Evolutionary conservation across 2,888 invertebrate species (phyloP).

Genomic region (Neoscelio sp.): DNA sequence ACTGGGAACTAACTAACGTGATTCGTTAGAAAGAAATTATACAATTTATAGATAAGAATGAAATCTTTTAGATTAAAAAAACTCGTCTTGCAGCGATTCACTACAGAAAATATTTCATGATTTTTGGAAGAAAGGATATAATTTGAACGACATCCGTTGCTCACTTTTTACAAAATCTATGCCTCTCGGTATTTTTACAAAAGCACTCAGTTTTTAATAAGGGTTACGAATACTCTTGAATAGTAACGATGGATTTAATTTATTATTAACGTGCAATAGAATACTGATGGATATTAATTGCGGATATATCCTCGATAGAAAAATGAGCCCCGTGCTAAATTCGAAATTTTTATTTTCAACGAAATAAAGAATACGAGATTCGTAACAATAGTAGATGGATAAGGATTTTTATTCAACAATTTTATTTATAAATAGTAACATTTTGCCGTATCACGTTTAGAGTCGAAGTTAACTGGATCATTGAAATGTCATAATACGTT

Average conservation of each 20-base stretch:
- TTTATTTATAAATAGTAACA: too few species aligned
- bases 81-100: too few species aligned
- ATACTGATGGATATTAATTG: constrained; percentile 54
- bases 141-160: constrained; percentile 32
- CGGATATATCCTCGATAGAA: constrained; percentile 45
- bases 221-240: constrained; percentile 48
- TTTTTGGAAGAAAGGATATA: constrained; percentile 26
- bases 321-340: constrained; percentile 14
- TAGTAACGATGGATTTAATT: constrained; percentile 55
- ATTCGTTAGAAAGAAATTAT: constrained; percentile 17
- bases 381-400: too few species aligned
- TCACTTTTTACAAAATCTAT: constrained; percentile 58
- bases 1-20: constrained; percentile 10
- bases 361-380: too few species aligned
- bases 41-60: constrained; percentile 25
- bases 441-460: too few species aligned
- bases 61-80: too few species aligned
- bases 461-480: too few species aligned
- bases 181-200: constrained; percentile 49
- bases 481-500: too few species aligned
- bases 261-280: constrained; percentile 60
- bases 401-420: too few species aligned
- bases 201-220: constrained; percentile 53
- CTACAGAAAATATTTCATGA: too few species aligned
- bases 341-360: not conserved